These are phyloP conservation scores for Pseudomyrmex sp. DNA, from an alignment of 1,140 invertebrate species.

Conservation along the genomic window DNA sequence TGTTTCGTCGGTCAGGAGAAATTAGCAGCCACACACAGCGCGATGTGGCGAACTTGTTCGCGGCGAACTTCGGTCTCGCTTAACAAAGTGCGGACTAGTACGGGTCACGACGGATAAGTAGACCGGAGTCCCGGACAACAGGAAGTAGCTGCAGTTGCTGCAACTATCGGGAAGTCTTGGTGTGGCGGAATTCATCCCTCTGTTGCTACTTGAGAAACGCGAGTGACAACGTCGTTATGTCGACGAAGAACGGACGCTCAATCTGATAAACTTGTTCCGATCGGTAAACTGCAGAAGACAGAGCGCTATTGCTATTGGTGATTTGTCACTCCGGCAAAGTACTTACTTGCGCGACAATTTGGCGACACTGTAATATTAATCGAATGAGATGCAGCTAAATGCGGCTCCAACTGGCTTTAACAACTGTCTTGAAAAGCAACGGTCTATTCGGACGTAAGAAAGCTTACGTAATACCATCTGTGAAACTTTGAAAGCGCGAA, in stretches of 20 bases:
- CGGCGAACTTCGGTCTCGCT: constrained; percentile 39
- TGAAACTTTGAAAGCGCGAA: too few relatives aligned
- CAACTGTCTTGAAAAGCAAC: background rate
- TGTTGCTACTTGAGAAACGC: constrained; percentile 3
- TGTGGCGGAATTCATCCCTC: constrained; percentile 20
- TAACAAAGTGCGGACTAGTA: constrained; percentile 48
- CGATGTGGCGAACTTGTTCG: constrained; percentile 41
- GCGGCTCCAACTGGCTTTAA: background rate
- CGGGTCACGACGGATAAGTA: constrained; percentile 45
- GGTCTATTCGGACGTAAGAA: background rate
- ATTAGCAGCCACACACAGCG: constrained; percentile 48
- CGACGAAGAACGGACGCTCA: background rate
- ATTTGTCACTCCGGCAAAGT: background rate
- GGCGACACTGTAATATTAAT: background rate
- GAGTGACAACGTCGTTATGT: constrained; percentile 44
- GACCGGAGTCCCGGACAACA: background rate
- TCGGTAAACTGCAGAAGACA: background rate
- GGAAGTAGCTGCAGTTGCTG: constrained; percentile 42
- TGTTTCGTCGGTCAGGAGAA: constrained; percentile 46
- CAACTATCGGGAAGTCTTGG: constrained; percentile 44
- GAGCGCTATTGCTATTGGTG: background rate
- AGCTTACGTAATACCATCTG: background rate
- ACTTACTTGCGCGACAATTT: background rate
- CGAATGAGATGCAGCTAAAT: background rate
- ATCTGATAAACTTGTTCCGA: constrained; percentile 44